Evolutionary conservation across 2,888 invertebrate genomes (phyloP), one percentile per base, ranked within the genome.

Genomic region (Phasia obesa): DNA sequence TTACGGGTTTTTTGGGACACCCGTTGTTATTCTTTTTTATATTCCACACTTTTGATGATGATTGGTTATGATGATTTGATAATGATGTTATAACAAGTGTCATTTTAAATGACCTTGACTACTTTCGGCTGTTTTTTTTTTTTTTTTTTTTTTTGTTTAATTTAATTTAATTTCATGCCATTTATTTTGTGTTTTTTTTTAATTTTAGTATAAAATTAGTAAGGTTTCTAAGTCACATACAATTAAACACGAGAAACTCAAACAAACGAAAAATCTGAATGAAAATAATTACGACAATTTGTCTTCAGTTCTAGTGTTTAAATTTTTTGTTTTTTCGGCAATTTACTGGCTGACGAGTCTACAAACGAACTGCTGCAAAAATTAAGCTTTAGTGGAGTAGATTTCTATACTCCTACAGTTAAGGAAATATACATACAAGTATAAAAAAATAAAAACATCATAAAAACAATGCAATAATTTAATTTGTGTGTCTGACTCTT

Each of bases 241-340:
- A 51, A 17, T 21, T n/a, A 35, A 7, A 27, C n/a, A 62, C 27
- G 62, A 38, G 53, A 62, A 51, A 19, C 15, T 38, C 25, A 38
- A 51, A 51, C 31, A 51, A 21, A 55, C 21, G 25, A n/a, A 67
- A 67, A 71, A 73, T 49, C 35, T 51, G 76, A 35, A 55, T 38
- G 21, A 42, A 69, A 78, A 74, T 82, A 83, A 83, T 79, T 79
- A 65, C 70, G 65, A 75, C 65, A 75, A 83, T 83, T 83, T 79
- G 70, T 75, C 70, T 74, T 75, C 44, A 71, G 51, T 79, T 82
- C 38, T 60, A 25, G 42, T 64, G 44, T 17, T 19, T 74, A 27
- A 31, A 21, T 0, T 60, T 62, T 57, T 64, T 65, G 4, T 76
- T 59, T 69, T 67, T 69, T 69, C 21, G 69, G 51, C 59, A 59